A percentile compares a stretch with the other conserved stretches of the same genome.
These are phyloP conservation scores for Mesorhabditis spiculigera DNA, from an alignment of 2,888 invertebrate species.

Conservation along the genomic window DNA sequence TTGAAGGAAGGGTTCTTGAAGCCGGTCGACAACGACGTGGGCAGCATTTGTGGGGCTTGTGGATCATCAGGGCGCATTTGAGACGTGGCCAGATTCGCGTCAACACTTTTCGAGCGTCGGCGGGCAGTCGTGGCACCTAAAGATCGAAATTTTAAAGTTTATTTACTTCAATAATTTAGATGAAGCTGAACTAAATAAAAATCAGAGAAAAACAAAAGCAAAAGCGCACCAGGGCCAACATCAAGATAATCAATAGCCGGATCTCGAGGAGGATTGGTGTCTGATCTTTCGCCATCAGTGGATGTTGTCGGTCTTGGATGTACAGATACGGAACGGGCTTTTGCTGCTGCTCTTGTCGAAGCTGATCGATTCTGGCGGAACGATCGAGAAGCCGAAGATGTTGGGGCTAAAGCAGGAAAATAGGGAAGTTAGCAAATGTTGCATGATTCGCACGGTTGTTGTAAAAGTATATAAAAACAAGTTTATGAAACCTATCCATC, in stretches of 20 bases:
- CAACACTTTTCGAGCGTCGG: neutral
- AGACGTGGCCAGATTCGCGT: neutral
- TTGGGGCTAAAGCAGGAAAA: neutral
- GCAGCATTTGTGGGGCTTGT: neutral
- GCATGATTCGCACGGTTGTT: too few relatives aligned
- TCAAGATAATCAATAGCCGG: neutral
- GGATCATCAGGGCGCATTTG: too few relatives aligned
- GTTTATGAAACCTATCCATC: too few relatives aligned
- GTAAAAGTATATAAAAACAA: too few relatives aligned
- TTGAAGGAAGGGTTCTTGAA: conserved; percentile 1
- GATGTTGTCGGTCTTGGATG: neutral
- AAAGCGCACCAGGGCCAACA: neutral
- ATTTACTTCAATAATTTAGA: too few relatives aligned
- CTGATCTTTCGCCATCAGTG: neutral
- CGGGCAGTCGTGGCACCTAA: neutral
- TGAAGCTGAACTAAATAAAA: too few relatives aligned
- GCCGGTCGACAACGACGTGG: neutral
- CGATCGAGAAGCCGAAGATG: conserved; percentile 3
- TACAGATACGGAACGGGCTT: conserved; percentile 3
- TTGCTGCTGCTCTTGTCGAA: neutral
- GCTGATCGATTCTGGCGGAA: neutral
- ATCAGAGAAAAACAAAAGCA: neutral
- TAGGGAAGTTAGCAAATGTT: too few relatives aligned
- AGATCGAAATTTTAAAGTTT: too few relatives aligned
- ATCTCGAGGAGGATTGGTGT: neutral